phyloP scores from a whole-genome alignment of 2,888 invertebrate species.

The Sphaerophoria rueppellii region DNA sequence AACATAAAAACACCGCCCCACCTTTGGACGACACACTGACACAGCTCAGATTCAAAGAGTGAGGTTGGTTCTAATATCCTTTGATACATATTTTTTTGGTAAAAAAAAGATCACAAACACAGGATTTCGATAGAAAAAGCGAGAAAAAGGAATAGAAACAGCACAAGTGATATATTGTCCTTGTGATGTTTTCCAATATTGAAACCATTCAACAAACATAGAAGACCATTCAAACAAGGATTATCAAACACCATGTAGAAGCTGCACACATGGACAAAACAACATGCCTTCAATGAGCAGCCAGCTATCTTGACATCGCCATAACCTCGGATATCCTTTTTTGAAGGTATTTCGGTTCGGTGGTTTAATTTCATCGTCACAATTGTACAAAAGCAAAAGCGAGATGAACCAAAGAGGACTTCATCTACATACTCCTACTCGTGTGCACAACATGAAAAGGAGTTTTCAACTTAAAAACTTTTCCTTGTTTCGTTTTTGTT shows the following conservation, averaged over 20 bases:
- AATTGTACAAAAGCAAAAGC: conserved; percentile 6
- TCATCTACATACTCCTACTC: not conserved
- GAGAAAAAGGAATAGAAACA: not conserved
- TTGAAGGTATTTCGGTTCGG: conserved; percentile 51
- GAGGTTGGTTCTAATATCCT: conserved; percentile 28
- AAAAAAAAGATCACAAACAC: conserved; percentile 35
- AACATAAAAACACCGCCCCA: not conserved
- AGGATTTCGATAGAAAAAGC: conserved; percentile 11
- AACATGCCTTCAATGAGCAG: too few species aligned
- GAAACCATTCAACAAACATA: conserved; percentile 8
- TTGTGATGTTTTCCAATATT: conserved; percentile 9
- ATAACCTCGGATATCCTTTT: conserved; percentile 10
- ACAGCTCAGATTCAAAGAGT: not conserved
- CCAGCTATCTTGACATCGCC: not conserved
- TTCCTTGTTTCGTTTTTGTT: conserved; percentile 40
- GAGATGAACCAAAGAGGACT: not conserved
- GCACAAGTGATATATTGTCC: conserved; percentile 40
- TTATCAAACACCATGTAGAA: not conserved
- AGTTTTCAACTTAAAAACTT: conserved; percentile 59
- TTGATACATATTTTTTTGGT: conserved; percentile 39
- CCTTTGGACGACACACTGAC: conserved; percentile 39
- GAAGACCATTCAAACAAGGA: not conserved
- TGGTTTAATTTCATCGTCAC: conserved; percentile 62
- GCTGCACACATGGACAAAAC: conserved; percentile 19
- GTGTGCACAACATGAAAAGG: conserved; percentile 3